phyloP scores from a whole-genome alignment of 1,140 invertebrate species.

The Ganaspis sp. region DNA sequence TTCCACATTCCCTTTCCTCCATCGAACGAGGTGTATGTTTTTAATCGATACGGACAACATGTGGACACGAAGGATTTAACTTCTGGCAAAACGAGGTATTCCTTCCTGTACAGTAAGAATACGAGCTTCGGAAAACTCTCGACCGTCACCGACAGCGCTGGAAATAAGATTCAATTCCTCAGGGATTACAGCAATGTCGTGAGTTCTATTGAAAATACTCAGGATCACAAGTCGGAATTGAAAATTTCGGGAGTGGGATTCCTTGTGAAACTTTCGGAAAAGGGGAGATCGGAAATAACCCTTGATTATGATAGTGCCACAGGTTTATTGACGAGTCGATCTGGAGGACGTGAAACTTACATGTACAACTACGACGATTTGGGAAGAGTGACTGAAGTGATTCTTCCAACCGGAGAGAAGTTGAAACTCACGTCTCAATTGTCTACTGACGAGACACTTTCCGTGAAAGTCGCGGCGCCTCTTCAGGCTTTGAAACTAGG shows the following conservation, averaged over 20 bases:
- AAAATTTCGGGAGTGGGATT: slow-evolving; percentile 92
- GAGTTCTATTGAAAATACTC: slow-evolving; percentile 95
- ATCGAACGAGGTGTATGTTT: slow-evolving; percentile 95
- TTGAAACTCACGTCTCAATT: slow-evolving; percentile 86
- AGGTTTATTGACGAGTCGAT: slow-evolving; percentile 87
- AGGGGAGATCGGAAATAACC: slow-evolving; percentile 87
- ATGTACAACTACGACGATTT: slow-evolving; percentile 93
- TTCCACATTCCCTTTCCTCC: slow-evolving; percentile 95
- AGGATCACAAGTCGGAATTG: slow-evolving; percentile 92
- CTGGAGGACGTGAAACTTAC: slow-evolving; percentile 89
- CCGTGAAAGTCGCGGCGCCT: slow-evolving; percentile 80
- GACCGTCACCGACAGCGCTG: slow-evolving; percentile 93
- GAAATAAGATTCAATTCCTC: slow-evolving; percentile 94
- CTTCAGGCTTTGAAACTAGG: slow-evolving; percentile 70
- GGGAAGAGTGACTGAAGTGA: slow-evolving; percentile 88
- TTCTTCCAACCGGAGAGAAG: slow-evolving; percentile 93
- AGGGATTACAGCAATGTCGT: slow-evolving; percentile 93
- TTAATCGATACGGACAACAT: slow-evolving; percentile 96
- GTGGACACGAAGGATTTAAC: slow-evolving; percentile 94
- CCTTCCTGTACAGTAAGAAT: slow-evolving; percentile 97
- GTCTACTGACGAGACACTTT: slow-evolving; percentile 84
- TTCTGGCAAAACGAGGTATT: slow-evolving; percentile 93
- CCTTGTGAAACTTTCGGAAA: slow-evolving; percentile 88
- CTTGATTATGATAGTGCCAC: slow-evolving; percentile 90
- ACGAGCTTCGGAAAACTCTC: slow-evolving; percentile 96